Evolutionary conservation across 2,888 invertebrate species (phyloP).

Genomic region (Stenodera caucasica): DNA sequence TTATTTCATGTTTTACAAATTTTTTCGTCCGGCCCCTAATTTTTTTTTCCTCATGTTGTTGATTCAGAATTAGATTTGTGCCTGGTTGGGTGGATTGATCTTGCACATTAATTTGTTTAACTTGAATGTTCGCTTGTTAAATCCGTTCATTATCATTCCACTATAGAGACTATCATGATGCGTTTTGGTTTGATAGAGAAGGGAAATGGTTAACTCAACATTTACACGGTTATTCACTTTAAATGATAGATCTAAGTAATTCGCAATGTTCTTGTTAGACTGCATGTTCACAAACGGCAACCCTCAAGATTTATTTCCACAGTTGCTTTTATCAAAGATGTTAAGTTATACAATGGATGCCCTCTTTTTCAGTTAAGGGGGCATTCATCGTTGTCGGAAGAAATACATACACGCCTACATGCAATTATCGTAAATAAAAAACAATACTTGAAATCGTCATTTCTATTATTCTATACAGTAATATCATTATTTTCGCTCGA

Average conservation of each 20-base stretch:
- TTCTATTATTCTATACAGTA: no score
- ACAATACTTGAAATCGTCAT: no score
- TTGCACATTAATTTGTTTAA: background rate
- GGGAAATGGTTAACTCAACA: conserved; percentile 24
- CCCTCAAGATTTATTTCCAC: conserved; percentile 30
- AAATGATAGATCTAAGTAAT: conserved; percentile 36
- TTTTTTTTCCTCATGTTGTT: background rate
- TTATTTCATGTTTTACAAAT: no score
- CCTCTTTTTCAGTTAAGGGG: conserved; percentile 12
- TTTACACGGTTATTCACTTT: conserved; percentile 38
- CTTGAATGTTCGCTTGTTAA: background rate
- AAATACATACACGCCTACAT: no score
- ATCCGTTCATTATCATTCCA: conserved; percentile 17
- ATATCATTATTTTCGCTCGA: background rate
- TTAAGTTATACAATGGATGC: conserved; percentile 20
- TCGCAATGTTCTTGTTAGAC: conserved; percentile 30
- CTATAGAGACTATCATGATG: no score
- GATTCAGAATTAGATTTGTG: background rate
- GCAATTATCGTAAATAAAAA: background rate
- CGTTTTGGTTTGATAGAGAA: background rate
- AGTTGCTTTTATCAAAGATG: conserved; percentile 26
- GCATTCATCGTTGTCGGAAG: conserved; percentile 14
- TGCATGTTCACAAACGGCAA: conserved; percentile 29
- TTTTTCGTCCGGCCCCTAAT: background rate
- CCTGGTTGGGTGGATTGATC: background rate